These are phyloP conservation scores for Agriopis marginaria DNA, from an alignment of 2,888 invertebrate species.

Conservation along the genomic window DNA sequence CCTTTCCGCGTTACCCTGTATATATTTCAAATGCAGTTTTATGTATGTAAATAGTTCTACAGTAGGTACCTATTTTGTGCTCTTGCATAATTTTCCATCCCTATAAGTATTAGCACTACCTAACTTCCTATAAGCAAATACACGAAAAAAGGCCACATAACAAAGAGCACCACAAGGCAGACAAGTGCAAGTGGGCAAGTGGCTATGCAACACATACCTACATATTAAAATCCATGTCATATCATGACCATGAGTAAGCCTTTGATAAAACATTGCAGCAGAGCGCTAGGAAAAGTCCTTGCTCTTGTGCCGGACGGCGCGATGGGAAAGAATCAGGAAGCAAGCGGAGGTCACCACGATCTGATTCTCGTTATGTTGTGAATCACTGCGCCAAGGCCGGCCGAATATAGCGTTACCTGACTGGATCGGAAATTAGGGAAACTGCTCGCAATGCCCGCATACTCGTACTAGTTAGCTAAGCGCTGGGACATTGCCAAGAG, in stretches of 20 bases:
- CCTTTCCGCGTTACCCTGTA: too few relatives aligned
- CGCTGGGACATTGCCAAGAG: conserved; percentile 16
- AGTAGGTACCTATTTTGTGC: too few relatives aligned
- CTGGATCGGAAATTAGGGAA: conserved; percentile 24
- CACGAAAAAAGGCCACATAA: background rate
- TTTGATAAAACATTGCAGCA: conserved; percentile 20
- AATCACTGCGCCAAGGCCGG: conserved; percentile 25
- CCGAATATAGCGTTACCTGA: conserved; percentile 27
- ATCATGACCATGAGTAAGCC: background rate
- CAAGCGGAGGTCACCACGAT: conserved; percentile 17
- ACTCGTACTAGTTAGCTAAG: conserved; percentile 1
- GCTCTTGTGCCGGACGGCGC: conserved; percentile 10
- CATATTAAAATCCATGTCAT: conserved; percentile 10
- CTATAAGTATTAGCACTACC: too few relatives aligned
- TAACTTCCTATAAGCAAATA: too few relatives aligned
- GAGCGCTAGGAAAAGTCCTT: conserved; percentile 29
- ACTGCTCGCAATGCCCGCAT: conserved; percentile 15
- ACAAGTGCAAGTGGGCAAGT: background rate
- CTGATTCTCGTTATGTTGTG: conserved; percentile 18
- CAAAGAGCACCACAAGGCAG: background rate
- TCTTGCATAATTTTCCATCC: too few relatives aligned
- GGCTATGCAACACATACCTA: background rate
- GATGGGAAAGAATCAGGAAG: conserved; percentile 27
- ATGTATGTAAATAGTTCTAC: too few relatives aligned
- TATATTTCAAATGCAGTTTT: too few relatives aligned